Percentiles rank a stretch among this genome's conserved stretches.
Evolutionary conservation across 1,140 invertebrate genomes (phyloP).

Genomic region (Hyles vespertilio): DNA sequence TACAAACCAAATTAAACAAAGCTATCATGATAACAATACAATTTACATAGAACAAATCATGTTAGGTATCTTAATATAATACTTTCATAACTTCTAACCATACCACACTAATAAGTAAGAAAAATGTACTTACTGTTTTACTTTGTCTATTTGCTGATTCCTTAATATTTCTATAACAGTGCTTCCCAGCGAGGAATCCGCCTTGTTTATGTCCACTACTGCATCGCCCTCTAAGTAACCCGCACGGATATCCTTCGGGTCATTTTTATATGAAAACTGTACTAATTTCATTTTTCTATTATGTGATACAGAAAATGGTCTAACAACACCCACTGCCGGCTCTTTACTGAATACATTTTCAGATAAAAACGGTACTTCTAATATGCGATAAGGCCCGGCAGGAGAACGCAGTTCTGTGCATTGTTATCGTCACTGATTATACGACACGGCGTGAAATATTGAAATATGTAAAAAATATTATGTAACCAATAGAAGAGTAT

Average conservation of each 20-base stretch:
- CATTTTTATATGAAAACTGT: constrained; percentile 55
- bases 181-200: constrained; percentile 36
- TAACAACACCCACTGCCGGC: constrained; percentile 7
- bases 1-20: no score
- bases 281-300: constrained; percentile 66
- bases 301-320: constrained; percentile 45
- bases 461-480: no score
- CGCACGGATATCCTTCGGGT: constrained; percentile 39
- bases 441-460: no score
- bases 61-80: no score
- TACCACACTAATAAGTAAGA: constrained; percentile 6
- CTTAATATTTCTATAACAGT: constrained; percentile 56
- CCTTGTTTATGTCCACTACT: constrained; percentile 61
- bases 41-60: no score
- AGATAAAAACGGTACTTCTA: constrained; percentile 5
- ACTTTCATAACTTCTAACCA: constrained; percentile 4
- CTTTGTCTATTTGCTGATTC: constrained; percentile 46
- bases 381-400: constrained; percentile 2
- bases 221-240: constrained; percentile 57
- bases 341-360: neutral
- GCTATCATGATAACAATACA: no score
- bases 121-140: constrained; percentile 44
- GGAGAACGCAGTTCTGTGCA: neutral
- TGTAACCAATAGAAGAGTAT: no score
- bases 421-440: neutral